A percentile compares a stretch with the other conserved stretches of the same genome.
Evolutionary conservation across 2,113 vertebrate species (phyloP).

Genomic region (Chaetura pelagica): DNA sequence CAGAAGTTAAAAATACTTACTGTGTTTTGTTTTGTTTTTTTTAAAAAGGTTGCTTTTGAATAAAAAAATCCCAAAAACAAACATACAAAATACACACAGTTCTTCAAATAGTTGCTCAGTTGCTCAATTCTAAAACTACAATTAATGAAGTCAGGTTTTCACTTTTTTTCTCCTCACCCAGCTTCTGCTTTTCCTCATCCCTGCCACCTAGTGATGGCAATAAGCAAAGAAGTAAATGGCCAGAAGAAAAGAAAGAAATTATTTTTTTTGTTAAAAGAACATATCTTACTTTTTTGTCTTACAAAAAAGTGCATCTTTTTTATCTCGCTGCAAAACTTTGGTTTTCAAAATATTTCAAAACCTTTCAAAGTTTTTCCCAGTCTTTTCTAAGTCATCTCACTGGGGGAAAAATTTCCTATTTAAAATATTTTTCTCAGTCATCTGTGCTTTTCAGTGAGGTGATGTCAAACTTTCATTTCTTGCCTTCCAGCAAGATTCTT

Average conservation of each 20-base stretch:
- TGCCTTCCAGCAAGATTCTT: not conserved
- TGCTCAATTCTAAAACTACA: not conserved
- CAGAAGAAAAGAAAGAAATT: not conserved
- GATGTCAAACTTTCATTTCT: not conserved
- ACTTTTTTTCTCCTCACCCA: not conserved
- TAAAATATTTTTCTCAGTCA: not conserved
- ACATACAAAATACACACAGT: not conserved
- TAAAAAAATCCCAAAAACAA: accelerated
- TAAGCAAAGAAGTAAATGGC: not conserved
- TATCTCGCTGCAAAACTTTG: not conserved
- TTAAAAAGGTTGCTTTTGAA: not conserved
- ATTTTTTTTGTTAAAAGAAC: not conserved
- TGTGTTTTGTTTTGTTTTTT: not conserved
- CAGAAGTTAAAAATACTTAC: not conserved
- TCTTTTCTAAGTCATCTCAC: not conserved
- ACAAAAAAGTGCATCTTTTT: not conserved
- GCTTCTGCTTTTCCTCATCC: not conserved
- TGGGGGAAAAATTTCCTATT: not conserved
- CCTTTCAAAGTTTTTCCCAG: too few species aligned
- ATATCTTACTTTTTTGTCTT: not conserved
- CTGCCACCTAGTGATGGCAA: not conserved
- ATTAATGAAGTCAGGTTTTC: not conserved
- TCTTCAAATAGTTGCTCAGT: not conserved
- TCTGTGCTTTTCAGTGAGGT: not conserved
- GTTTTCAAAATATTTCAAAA: not conserved